Base-by-base conservation (phyloP, 2,888 invertebrate genomes). In the Pachycephus smyrnensis region DNA sequence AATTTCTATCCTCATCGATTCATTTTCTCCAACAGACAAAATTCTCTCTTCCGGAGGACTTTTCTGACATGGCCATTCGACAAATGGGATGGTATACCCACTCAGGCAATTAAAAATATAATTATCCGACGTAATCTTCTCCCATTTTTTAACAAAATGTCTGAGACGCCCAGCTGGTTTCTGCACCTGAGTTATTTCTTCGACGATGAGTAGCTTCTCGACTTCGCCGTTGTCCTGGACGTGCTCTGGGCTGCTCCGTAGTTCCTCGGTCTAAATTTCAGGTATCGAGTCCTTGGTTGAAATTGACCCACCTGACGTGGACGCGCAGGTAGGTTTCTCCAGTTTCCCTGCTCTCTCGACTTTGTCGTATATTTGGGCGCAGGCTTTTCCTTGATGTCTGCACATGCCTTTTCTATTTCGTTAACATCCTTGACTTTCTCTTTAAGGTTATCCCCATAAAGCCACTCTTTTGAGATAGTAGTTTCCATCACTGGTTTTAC, bases 351-450 rank as follows among this genome's bases (percentile, higher is more conserved):
- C 68, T 73, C 31, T 11, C 75, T 78, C 31, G 73, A 9, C 73
- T 81, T 79, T 30, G 69, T 12, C 1, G 37, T 4, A 12, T 31
- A 12, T 73, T 68, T 81, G 68, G 75, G 73, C 37, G 71, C 33
- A 35, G 71, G 37, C 73, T 79, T 79, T 4, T 83, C 79, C 23
- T 80, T 80, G 4, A 83, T 83, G 12, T 77, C 73, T 4, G 80
- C 76, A 68, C 81, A 78, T 0, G 75, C 77, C 12, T 75, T 85
- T 40, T 83, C 84, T 1, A 85, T 75, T 4, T 82, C 73, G 40
- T 83, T 80, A 0, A 73, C 76, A 12, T 84, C 83, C 55, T 82
- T 84, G 0, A 85, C 37, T 23, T 81, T 77, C 0, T 85, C 83
- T 11, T 76, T 80, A 0, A 85, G 74, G 11, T 83, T 77, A 4